Base-by-base conservation (phyloP, 2,888 invertebrate species). In the Tinea pellionella region DNA sequence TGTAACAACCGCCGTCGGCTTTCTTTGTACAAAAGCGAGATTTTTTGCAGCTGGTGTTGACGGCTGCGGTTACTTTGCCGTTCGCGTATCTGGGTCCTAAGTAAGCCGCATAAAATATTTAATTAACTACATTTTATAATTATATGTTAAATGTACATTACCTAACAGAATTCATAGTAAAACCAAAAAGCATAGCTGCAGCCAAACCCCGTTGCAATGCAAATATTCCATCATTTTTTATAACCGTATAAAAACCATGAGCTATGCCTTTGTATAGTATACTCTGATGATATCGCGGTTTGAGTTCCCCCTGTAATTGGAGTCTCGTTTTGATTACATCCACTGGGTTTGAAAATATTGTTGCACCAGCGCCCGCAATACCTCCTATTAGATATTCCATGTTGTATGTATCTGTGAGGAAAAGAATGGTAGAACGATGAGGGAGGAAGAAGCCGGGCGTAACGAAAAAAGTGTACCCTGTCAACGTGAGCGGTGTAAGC, bases 291-390 rank as follows among this genome's bases (percentile, higher is more conserved):
- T 92, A 89, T 71, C 90, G 89, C 0, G 92, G 89, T 65, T 89
- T 88, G 55, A 95, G 73, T 74, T 95, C 92, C 0, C 92, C 92
- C 76, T 97, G 96, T 1, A 97, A 85, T 74, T 97, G 96, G 73
- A 96, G 90, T 0, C 96, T 89, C 12, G 94, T 96, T 83, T 97
- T 97, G 18, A 96, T 81, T 8, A 96, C 96, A 77, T 97, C 96
- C 70, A 96, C 89, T 0, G 96, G 97, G 74, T 97, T 96, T 6
- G 95, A 94, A 68, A 96, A 91, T 58, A 94, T 83, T 0, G 94
- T 93, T 0, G 95, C 94, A 12, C 92, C 91, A 11, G 92, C 91
- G 4, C 94, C 94, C 15, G 93, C 91, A 6, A 90, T 66, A 0
- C 90, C 95, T 9, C 93, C 95, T 59, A 93, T 88, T 8, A 90